A percentile compares a stretch with the other conserved stretches of the same genome.
phyloP scores from a whole-genome alignment of 1,140 invertebrate species.

The Spodoptera litura region DNA sequence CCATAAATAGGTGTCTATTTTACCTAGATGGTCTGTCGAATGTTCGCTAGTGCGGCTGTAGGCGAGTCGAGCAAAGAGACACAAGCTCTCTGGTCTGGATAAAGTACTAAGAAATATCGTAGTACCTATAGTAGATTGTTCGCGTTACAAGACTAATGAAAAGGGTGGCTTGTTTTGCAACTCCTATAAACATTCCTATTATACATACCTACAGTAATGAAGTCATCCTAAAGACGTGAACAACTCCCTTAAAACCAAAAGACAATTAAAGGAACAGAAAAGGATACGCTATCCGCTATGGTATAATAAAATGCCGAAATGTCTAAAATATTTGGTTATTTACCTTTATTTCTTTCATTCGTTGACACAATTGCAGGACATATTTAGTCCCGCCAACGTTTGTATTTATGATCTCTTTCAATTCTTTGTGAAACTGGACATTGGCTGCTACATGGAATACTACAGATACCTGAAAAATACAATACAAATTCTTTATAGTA shows the following conservation, averaged over 20 bases:
- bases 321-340: background rate
- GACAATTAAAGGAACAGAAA: no score
- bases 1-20: no score
- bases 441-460: constrained; percentile 54
- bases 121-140: no score
- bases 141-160: no score
- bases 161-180: no score
- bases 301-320: background rate
- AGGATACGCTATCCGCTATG: no score
- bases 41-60: no score
- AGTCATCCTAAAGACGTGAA: background rate
- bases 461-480: constrained; percentile 53
- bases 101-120: no score
- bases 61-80: no score
- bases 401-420: constrained; percentile 45
- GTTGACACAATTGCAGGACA: constrained; percentile 40
- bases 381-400: constrained; percentile 50
- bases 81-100: no score
- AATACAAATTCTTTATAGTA: background rate
- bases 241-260: no score
- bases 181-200: no score
- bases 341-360: constrained; percentile 51
- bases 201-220: background rate
- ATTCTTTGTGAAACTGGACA: constrained; percentile 46
- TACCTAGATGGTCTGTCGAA: background rate